Evolutionary conservation across 2,797 vertebrate genomes (phyloP), one percentile per base, ranked within the genome.

Genomic region (Lutjanus argentimaculatus): DNA sequence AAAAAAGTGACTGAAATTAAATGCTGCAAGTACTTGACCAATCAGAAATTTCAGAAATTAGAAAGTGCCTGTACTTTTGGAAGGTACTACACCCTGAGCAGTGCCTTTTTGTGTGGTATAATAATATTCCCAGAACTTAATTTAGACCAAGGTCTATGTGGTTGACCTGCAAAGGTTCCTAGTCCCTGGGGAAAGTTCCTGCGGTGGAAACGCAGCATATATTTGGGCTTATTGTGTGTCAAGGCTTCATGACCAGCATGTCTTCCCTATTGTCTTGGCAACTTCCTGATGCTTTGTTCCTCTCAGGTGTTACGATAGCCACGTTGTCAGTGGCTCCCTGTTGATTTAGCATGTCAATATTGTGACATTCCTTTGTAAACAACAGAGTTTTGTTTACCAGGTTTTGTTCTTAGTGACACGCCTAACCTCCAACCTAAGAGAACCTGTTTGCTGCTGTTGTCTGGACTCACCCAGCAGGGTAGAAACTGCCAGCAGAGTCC

Each of bases 361-460:
- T 64, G 85, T 73, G 48, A 66, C 79, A 73, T 53, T 77, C 58
- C 59, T 88, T 70, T 86, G 72, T 77, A 89, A 89, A 90, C 86
- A 82, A 22, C 15, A 11, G n/a, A 58, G 68, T 82, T 88, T 79
- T 36, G 30, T 36, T 36, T 45, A 21, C 67, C 2, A 40, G 57
- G 62, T 90, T 82, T 90, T 82, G 83, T 87, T 86, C 77, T 85
- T 10, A 21, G 51, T 59, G 85, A 88, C 91, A 92, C 87, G 1
- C 91, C 92, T 83, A 74, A 68, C 52, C 66, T 86, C 51, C 55
- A 74, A 67, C 62, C 76, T 79, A 8, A 89, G 66, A 84, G 56
- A 91, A 92, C 91, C 91, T 80, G 91, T 92, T 94, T 86, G 55
- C 56, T 9, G 64, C 65, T 74, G 72, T 65, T 68, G 59, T 82